A percentile compares a stretch with the other conserved stretches of the same genome.
These are phyloP conservation scores for Sminthurides bifidus DNA, from an alignment of 1,140 invertebrate genomes.

Conservation along the genomic window DNA sequence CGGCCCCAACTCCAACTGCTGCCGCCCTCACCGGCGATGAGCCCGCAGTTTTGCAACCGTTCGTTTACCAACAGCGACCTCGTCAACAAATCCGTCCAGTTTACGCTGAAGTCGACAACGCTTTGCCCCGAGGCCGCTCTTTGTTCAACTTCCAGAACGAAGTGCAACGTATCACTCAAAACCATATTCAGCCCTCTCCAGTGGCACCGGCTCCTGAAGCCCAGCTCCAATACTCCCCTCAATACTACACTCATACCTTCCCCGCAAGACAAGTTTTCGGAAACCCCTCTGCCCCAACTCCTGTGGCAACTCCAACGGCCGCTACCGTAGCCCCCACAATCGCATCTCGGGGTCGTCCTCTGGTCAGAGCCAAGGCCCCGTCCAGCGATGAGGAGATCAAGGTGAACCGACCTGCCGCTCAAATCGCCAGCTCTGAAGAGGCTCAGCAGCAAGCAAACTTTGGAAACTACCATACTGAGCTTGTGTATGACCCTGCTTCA, in stretches of 20 bases:
- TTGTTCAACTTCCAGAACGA: constrained; percentile 27
- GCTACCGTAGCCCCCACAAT: not conserved
- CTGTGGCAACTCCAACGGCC: constrained; percentile 4
- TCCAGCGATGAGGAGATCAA: constrained; percentile 6
- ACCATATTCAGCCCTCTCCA: constrained; percentile 35
- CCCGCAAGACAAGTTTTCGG: constrained; percentile 13
- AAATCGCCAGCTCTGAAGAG: not conserved
- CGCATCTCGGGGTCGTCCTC: too few relatives aligned
- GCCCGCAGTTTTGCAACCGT: not conserved
- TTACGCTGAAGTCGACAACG: not conserved
- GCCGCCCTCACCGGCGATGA: not conserved
- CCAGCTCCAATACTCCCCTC: not conserved
- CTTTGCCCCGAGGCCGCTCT: constrained; percentile 9
- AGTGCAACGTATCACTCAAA: constrained; percentile 34
- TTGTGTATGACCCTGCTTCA: constrained; percentile 61
- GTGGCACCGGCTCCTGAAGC: constrained; percentile 20
- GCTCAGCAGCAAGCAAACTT: constrained; percentile 36
- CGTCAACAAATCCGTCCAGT: constrained; percentile 10
- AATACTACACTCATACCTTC: constrained; percentile 8
- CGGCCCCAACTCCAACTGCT: constrained; percentile 13
- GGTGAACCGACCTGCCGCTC: constrained; percentile 1
- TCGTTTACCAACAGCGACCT: constrained; percentile 2
- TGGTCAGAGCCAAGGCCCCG: not conserved
- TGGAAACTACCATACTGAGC: constrained; percentile 52
- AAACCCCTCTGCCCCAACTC: not conserved